Evolutionary conservation across 2,888 invertebrate species (phyloP).

Genomic region (Bhutanitis thaidina): DNA sequence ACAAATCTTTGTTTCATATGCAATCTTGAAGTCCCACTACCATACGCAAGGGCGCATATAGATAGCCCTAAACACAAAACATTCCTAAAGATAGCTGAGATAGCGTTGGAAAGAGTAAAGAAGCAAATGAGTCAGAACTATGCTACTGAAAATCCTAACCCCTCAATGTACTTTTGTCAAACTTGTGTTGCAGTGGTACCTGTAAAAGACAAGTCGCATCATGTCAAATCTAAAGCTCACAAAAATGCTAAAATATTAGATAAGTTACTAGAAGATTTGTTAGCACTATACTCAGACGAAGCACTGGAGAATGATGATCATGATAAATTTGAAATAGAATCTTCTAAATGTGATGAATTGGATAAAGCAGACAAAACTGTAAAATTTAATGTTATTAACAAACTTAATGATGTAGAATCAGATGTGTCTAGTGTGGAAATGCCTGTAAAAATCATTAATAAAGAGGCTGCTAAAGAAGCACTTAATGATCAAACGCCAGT

Average conservation of each 20-base stretch:
- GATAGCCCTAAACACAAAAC: constrained; percentile 11
- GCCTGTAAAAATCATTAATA: background rate
- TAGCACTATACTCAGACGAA: constrained; percentile 1
- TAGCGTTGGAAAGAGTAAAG: constrained; percentile 8
- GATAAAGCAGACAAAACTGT: background rate
- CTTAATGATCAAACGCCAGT: background rate
- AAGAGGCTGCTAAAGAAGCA: background rate
- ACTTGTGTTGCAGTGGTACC: background rate
- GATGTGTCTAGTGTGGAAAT: background rate
- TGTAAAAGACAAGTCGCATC: background rate
- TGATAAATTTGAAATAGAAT: background rate
- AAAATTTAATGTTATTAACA: background rate
- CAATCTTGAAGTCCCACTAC: constrained; percentile 9
- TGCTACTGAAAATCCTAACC: background rate
- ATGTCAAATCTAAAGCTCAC: constrained; percentile 2
- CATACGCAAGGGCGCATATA: background rate
- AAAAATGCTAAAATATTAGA: constrained; percentile 7
- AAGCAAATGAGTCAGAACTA: constrained; percentile 1
- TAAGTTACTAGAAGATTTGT: background rate
- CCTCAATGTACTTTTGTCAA: constrained; percentile 3
- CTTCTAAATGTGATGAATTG: background rate
- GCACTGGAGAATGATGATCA: background rate
- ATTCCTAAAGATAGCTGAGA: constrained; percentile 3
- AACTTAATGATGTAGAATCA: too few species aligned
- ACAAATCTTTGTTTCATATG: constrained; percentile 6